phyloP scores from a whole-genome alignment of 2,797 vertebrate species.

The Setipinna tenuifilis region DNA sequence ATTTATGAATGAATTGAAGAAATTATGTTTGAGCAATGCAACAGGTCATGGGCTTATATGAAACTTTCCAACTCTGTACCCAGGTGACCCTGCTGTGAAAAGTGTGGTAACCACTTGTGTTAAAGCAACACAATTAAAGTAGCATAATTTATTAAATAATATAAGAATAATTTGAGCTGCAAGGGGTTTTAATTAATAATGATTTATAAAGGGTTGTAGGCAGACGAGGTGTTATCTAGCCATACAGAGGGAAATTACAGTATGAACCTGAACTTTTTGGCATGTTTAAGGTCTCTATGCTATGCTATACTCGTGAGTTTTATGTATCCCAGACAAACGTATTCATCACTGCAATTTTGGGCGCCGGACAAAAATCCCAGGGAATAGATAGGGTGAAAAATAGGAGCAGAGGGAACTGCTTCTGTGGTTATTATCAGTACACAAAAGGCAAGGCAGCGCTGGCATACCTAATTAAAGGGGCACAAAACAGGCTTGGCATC shows the following conservation, averaged over 20 bases:
- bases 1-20: too few relatives aligned
- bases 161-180: neutral
- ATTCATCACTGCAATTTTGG: neutral
- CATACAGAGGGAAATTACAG: neutral
- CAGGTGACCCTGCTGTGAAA: too few relatives aligned
- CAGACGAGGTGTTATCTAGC: slow-evolving; percentile 16
- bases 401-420: too few relatives aligned
- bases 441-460: slow-evolving; percentile 33
- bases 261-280: neutral
- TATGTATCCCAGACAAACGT: neutral
- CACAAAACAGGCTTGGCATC: slow-evolving; percentile 31
- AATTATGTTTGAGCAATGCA: too few relatives aligned
- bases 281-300: neutral
- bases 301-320: neutral
- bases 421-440: neutral
- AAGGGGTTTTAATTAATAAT: slow-evolving; percentile 35
- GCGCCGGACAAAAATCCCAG: neutral
- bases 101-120: too few relatives aligned
- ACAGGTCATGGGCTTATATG: too few relatives aligned
- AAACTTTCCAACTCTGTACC: too few relatives aligned
- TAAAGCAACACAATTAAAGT: neutral
- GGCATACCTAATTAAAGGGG: slow-evolving; percentile 46
- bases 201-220: slow-evolving; percentile 31
- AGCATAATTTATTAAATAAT: neutral
- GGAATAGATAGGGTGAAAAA: neutral